phyloP scores from a whole-genome alignment of 92 coral and sea anemone genomes.

The Porites rus region DNA sequence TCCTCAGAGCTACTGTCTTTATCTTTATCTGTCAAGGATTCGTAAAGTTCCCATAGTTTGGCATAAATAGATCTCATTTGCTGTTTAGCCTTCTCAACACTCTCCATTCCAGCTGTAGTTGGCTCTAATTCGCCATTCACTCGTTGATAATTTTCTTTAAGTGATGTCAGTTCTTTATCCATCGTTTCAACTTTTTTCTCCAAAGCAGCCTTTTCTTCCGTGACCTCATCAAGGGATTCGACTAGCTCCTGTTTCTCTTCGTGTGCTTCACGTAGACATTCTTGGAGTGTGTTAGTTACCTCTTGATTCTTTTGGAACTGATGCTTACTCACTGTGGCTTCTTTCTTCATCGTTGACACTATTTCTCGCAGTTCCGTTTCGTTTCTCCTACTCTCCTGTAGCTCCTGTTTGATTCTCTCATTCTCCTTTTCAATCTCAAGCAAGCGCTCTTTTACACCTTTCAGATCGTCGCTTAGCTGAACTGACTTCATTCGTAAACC shows the following conservation, averaged over 20 bases:
- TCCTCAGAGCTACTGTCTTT: conserved; percentile 45
- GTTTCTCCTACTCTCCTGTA: conserved; percentile 72
- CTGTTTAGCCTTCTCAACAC: conserved; percentile 5
- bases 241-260: conserved; percentile 85
- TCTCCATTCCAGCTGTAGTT: conserved; percentile 36
- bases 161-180: conserved; percentile 53
- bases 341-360: conserved; percentile 72
- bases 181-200: conserved; percentile 53
- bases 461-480: conserved; percentile 47
- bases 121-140: conserved; percentile 25
- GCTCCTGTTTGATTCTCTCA: conserved; percentile 67
- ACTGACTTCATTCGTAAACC: neutral
- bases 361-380: conserved; percentile 70
- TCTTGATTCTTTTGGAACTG: conserved; percentile 78
- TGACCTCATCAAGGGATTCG: conserved; percentile 84
- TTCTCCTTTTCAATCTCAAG: conserved; percentile 79
- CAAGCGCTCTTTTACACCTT: conserved; percentile 62
- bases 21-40: conserved; percentile 45
- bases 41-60: conserved; percentile 50
- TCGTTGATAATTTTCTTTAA: conserved; percentile 38
- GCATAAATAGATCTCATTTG: conserved; percentile 31
- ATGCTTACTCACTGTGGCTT: conserved; percentile 63
- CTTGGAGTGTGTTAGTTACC: conserved; percentile 78
- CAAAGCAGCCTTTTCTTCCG: conserved; percentile 71
- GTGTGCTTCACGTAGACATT: conserved; percentile 84